Evolutionary conservation across 2,113 vertebrate genomes (phyloP).

Genomic region (Halichoerus grypus): DNA sequence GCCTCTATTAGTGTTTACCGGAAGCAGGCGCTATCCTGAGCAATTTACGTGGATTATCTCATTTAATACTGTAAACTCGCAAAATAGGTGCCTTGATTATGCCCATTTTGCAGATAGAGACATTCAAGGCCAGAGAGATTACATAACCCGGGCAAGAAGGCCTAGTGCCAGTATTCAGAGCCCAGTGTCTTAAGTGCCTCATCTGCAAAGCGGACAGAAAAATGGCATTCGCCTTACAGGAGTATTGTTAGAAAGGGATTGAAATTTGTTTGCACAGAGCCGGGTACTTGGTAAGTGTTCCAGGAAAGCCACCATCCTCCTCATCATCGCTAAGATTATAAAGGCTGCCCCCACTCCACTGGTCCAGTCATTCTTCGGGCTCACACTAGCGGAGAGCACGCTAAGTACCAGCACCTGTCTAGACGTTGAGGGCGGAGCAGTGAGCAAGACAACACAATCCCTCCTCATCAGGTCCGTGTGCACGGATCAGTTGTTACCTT

Average conservation of each 20-base stretch:
- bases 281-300: not conserved
- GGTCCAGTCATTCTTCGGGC: no score
- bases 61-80: not conserved
- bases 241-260: accelerated
- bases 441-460: accelerated
- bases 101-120: not conserved
- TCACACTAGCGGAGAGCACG: accelerated
- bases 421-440: not conserved
- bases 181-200: not conserved
- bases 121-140: no score
- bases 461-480: accelerated
- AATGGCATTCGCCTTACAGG: not conserved
- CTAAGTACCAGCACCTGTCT: not conserved
- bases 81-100: not conserved
- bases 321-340: not conserved
- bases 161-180: not conserved
- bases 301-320: accelerated
- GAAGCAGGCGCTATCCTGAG: not conserved
- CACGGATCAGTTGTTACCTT: accelerated
- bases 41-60: accelerated
- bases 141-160: accelerated
- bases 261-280: not conserved
- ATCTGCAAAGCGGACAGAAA: not conserved
- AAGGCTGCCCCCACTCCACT: accelerated
- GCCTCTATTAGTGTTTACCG: accelerated